Evolutionary conservation across 2,113 vertebrate genomes (phyloP).

Genomic region (Danio rerio): DNA sequence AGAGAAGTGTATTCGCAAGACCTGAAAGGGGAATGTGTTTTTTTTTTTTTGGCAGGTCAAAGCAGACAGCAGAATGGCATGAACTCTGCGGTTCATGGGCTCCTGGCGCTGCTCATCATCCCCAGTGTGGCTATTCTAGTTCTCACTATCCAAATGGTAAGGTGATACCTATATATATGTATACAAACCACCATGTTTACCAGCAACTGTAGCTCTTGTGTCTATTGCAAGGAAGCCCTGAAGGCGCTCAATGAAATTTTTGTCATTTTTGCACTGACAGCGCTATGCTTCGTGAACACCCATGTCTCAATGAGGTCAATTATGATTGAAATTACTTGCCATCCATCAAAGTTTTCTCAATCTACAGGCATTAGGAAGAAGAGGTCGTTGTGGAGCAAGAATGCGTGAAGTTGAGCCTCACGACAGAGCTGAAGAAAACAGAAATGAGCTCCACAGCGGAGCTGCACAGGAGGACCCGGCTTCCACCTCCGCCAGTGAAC

Average conservation of each 20-base stretch:
- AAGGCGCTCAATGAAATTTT: slow-evolving; percentile 12
- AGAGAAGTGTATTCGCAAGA: neutral
- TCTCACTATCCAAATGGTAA: slow-evolving; percentile 40
- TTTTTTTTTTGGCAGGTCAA: slow-evolving; percentile 39
- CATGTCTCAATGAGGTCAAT: neutral
- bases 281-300: neutral
- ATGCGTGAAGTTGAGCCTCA: slow-evolving; percentile 5
- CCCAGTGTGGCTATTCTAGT: slow-evolving; percentile 37
- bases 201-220: neutral
- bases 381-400: neutral
- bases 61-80: slow-evolving; percentile 16
- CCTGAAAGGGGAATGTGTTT: slow-evolving; percentile 16
- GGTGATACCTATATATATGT: neutral
- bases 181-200: neutral
- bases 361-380: slow-evolving; percentile 39
- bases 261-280: slow-evolving; percentile 23
- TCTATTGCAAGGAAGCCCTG: neutral
- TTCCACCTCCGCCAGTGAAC: neutral
- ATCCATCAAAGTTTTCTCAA: neutral
- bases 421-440: slow-evolving; percentile 25
- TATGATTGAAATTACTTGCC: neutral
- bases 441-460: neutral
- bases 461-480: neutral
- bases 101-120: slow-evolving; percentile 45
- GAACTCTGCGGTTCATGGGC: slow-evolving; percentile 17